Evolutionary conservation across 2,797 vertebrate genomes (phyloP), one percentile per base, ranked within the genome.

Genomic region (Siniperca undulata): DNA sequence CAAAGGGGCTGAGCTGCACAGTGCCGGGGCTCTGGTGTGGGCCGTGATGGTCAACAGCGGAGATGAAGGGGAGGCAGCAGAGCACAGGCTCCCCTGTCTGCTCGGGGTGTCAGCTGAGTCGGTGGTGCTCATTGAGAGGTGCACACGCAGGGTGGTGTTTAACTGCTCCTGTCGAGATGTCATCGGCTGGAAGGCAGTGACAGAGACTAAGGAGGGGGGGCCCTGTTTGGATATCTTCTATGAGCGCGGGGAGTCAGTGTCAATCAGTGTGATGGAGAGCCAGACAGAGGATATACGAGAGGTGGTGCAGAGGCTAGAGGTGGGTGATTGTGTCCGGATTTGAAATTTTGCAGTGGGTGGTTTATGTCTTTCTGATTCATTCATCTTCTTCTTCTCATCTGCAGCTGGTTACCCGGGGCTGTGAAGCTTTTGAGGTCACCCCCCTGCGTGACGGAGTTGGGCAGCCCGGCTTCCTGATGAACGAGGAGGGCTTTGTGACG

Each of bases 131-230:
- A 97, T 98, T 4, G 95, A 97, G 38, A 94, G 96, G 30, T 94
- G 55, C 87, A 94, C 94, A 5, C 94, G 84, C 84, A 93, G 70
- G 90, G 97, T 98, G 36, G 94, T 98, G 75, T 97, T 98, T 62
- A 98, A 97, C 91, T 98, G 97, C 78, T 96, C 97, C 78, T 98
- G 97, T 84, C 95, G 97, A 0, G 98, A 98, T 7, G 96, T 98
- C 75, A 95, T 99, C 48, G 98, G 97, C 50, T 98, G 97, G 97
- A 98, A 97, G 69, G 95, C 93, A 0, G 91, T 96, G 78, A 93
- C 87, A 1, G 95, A 95, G 77, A 65, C 91, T 20, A 92, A 95
- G 85, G 77, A 96, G 0, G 94, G 93, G 0, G 96, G 97, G 20
- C 95, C 95, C 7, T 93, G 91, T 36, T 92, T 98, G 75, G 97